These are phyloP conservation scores for Acleris literana DNA, from an alignment of 2,888 invertebrate genomes.

Conservation along the genomic window DNA sequence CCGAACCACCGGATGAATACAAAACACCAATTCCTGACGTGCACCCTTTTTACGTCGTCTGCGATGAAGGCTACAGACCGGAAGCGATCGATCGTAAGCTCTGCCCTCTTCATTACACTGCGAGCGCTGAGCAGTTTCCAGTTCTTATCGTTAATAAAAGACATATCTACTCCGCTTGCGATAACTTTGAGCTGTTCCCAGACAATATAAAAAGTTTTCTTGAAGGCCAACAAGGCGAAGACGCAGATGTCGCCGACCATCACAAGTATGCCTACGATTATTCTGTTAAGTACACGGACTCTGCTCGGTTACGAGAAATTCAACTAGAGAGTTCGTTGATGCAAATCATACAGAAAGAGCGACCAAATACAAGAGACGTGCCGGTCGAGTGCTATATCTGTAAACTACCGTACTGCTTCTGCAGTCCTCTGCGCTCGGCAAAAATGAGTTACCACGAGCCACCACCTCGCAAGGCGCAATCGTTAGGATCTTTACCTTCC, in stretches of 20 bases:
- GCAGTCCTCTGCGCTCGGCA: constrained; percentile 47
- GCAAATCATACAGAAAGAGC: constrained; percentile 66
- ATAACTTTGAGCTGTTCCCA: constrained; percentile 63
- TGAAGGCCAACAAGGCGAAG: constrained; percentile 55
- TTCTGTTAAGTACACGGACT: constrained; percentile 57
- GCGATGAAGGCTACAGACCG: constrained; percentile 62
- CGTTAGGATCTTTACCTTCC: constrained; percentile 40
- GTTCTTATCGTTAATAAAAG: constrained; percentile 69
- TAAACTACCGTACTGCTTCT: constrained; percentile 60
- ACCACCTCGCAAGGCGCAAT: constrained; percentile 35
- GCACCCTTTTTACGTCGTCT: constrained; percentile 68
- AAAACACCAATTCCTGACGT: constrained; percentile 57
- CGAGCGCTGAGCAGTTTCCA: constrained; percentile 65
- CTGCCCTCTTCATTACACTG: constrained; percentile 64
- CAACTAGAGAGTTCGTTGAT: constrained; percentile 68
- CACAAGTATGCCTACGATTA: constrained; percentile 57
- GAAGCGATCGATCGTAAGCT: constrained; percentile 53
- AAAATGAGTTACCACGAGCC: constrained; percentile 26
- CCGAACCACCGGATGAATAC: constrained; percentile 48
- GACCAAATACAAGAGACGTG: constrained; percentile 56
- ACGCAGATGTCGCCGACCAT: constrained; percentile 56
- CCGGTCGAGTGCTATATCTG: constrained; percentile 56
- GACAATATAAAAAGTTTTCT: constrained; percentile 62
- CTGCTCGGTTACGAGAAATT: constrained; percentile 55
- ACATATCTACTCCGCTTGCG: constrained; percentile 69